phyloP scores from a whole-genome alignment of 2,113 vertebrate genomes.

The Strigops habroptila region DNA sequence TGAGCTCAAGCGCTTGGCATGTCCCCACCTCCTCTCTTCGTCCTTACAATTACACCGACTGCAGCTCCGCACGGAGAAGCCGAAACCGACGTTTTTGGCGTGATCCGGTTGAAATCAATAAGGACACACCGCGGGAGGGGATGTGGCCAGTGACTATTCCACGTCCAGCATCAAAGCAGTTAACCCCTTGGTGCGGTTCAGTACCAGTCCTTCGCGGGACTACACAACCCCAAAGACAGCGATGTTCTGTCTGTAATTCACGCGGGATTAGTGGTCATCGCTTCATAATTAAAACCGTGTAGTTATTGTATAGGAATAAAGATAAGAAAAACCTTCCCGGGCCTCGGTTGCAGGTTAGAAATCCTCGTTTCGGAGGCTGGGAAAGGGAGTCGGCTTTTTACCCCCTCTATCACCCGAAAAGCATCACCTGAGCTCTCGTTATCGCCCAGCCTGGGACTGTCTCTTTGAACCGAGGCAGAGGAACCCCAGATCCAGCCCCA shows the following conservation, averaged over 20 bases:
- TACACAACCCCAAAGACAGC: background rate
- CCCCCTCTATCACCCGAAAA: background rate
- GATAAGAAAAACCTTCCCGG: background rate
- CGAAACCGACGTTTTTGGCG: background rate
- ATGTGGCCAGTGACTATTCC: background rate
- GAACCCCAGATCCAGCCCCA: background rate
- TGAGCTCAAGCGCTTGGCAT: background rate
- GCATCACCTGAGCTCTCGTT: background rate
- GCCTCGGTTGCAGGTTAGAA: background rate
- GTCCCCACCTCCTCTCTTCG: background rate
- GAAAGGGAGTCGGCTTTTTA: background rate
- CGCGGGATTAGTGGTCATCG: background rate
- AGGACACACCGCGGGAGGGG: background rate
- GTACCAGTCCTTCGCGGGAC: background rate
- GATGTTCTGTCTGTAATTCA: background rate
- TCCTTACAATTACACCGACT: background rate
- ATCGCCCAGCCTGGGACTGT: background rate
- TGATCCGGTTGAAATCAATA: background rate
- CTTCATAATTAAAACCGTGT: background rate
- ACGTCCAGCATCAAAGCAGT: background rate
- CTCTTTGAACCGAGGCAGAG: background rate
- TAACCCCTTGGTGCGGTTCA: background rate
- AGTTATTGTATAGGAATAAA: background rate
- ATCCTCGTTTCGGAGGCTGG: background rate
- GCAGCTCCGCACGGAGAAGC: background rate